Evolutionary conservation across 2,797 vertebrate genomes (phyloP).

Genomic region (Pseudotriccus pelzelni): DNA sequence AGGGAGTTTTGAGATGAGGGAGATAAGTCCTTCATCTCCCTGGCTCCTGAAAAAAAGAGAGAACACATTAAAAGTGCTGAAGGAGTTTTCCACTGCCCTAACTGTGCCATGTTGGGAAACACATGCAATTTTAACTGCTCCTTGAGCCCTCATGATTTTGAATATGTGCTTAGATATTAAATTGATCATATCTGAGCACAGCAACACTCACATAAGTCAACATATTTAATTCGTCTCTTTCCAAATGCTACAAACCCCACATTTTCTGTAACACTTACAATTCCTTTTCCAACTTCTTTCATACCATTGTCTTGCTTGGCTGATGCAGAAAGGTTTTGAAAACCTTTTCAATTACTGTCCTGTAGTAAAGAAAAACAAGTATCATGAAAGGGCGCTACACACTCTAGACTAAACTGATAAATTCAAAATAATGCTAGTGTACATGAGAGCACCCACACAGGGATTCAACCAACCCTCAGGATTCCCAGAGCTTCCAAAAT

Average conservation of each 20-base stretch:
- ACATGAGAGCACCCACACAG: not conserved
- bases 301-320: slow-evolving; percentile 45
- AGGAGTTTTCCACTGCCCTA: slow-evolving; percentile 3
- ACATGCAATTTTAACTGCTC: slow-evolving; percentile 20
- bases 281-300: slow-evolving; percentile 65
- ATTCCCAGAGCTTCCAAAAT: not conserved
- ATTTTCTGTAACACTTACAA: slow-evolving; percentile 59
- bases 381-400: not conserved
- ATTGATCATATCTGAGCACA: not conserved
- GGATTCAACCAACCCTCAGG: not conserved
- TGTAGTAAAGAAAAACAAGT: slow-evolving; percentile 57
- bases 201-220: not conserved
- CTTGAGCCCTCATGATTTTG: not conserved
- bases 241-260: not conserved
- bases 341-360: slow-evolving; percentile 47
- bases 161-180: not conserved
- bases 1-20: slow-evolving; percentile 64
- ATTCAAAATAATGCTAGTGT: not conserved
- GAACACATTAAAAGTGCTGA: slow-evolving; percentile 61
- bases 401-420: not conserved
- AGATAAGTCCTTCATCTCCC: slow-evolving; percentile 66
- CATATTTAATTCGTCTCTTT: not conserved
- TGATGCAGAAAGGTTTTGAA: slow-evolving; percentile 45
- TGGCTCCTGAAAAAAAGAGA: slow-evolving; percentile 73
- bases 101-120: not conserved